Base-by-base conservation (phyloP, 2,797 vertebrate genomes). In the Manis crassicaudata region DNA sequence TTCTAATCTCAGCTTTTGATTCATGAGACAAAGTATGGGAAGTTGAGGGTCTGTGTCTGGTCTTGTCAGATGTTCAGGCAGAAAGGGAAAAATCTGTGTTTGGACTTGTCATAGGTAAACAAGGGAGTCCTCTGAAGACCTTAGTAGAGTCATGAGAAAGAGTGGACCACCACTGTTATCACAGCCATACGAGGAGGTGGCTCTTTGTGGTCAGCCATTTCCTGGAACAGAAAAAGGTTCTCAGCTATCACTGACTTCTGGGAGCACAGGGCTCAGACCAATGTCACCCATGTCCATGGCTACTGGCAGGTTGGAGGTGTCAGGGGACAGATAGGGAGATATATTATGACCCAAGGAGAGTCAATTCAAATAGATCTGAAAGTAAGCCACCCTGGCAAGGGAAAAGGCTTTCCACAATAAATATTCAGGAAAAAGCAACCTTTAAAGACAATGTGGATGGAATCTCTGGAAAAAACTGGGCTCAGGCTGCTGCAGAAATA, bases 1-100 rank as follows among this genome's bases (percentile, higher is more conserved):
- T 79, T 94, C 23, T 91, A 95, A 96, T 94, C 68, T 95, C 88
- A 89, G 73, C 68, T 97, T 91, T 95, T 94, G 75, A 84, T 91
- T 97, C 82, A 95, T 92, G 82, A 93, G 77, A 89, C 80, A 81
- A 95, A 91, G 75, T 95, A 94, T 50, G 37, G 86, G 35, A 95
- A 95, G 46, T 88, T 50, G 18, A 94, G 56, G 23, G n/a, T 91
- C 86, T 94, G 86, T 73, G 68, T 86, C 58, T 79, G 37, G 32
- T 84, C 56, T 90, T 89, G 67, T 91, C 82, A 89, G 52, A 92
- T 4, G 2, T 91, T 87, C 52, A 94, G 77, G 82, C 52, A 95
- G 29, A 96, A 88, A 27, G 27, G n/a, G 32, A 5, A 83, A 82
- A 77, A 40, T 92, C 56, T 90, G 17, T 79, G 17, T 85, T 93